These are phyloP conservation scores for Standfussiana lucernea DNA, from an alignment of 2,888 invertebrate species.

Conservation along the genomic window DNA sequence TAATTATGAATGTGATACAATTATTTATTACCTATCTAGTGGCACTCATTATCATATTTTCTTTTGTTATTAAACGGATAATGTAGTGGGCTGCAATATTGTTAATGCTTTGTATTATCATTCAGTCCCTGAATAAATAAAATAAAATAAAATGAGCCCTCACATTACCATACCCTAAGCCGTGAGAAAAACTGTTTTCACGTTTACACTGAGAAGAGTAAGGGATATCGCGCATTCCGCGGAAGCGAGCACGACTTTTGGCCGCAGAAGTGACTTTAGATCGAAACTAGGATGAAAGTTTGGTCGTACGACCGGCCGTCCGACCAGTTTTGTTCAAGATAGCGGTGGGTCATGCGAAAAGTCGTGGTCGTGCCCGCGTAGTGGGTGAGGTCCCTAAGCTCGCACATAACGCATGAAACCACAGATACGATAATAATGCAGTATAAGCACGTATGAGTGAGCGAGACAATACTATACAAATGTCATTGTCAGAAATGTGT, in stretches of 20 bases:
- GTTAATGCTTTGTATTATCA: too few relatives aligned
- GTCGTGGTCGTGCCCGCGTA: background rate
- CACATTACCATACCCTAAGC: background rate
- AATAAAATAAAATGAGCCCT: too few relatives aligned
- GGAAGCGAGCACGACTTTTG: background rate
- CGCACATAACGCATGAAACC: background rate
- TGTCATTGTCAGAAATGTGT: background rate
- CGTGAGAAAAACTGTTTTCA: background rate
- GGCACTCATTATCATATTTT: too few relatives aligned
- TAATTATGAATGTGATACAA: too few relatives aligned
- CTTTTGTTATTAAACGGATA: too few relatives aligned
- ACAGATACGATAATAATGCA: background rate
- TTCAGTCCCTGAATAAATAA: too few relatives aligned
- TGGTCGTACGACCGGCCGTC: background rate
- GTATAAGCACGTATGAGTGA: too few relatives aligned
- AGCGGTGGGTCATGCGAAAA: background rate
- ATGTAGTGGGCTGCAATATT: too few relatives aligned
- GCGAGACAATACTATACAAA: background rate
- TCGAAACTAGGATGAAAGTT: background rate
- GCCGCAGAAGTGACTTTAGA: background rate
- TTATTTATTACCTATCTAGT: too few relatives aligned
- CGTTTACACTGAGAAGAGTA: background rate
- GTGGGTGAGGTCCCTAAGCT: background rate
- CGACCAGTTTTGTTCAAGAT: background rate
- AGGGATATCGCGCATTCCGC: background rate